phyloP scores from a whole-genome alignment of 2,888 invertebrate species.

The Diploptera punctata region DNA sequence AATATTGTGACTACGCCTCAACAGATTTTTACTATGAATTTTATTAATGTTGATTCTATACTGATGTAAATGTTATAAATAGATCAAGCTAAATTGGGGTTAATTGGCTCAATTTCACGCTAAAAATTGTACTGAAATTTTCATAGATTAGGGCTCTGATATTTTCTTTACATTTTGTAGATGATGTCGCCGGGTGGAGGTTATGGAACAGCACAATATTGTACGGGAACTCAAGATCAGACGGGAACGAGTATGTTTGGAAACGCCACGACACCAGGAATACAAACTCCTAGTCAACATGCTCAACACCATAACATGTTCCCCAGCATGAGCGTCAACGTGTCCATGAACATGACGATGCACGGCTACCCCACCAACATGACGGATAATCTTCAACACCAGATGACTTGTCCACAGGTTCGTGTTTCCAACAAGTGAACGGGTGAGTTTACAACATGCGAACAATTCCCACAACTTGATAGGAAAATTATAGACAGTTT shows the following conservation, averaged over 20 bases:
- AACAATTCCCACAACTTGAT: too few species aligned
- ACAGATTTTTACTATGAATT: too few species aligned
- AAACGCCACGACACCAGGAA: not conserved
- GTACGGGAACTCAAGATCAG: constrained; percentile 40
- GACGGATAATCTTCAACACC: constrained; percentile 57
- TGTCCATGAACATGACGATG: constrained; percentile 99
- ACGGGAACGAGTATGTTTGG: constrained; percentile 31
- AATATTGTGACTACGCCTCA: too few species aligned
- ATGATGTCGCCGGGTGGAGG: constrained; percentile 59
- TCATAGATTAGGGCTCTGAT: too few species aligned
- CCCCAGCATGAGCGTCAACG: constrained; percentile 96
- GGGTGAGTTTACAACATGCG: too few species aligned
- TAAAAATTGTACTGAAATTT: too few species aligned
- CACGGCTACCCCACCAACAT: constrained; percentile 62
- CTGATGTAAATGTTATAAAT: too few species aligned
- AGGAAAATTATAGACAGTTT: too few species aligned
- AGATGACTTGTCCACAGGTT: constrained; percentile 74
- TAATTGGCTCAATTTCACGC: too few species aligned
- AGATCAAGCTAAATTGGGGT: too few species aligned
- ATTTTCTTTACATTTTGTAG: constrained; percentile 55
- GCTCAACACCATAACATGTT: constrained; percentile 57
- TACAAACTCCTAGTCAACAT: constrained; percentile 41
- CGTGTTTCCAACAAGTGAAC: constrained; percentile 25
- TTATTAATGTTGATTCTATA: too few species aligned
- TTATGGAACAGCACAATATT: constrained; percentile 43